phyloP scores from a whole-genome alignment of 2,888 invertebrate genomes.

The Harpagoxenus sublaevis region DNA sequence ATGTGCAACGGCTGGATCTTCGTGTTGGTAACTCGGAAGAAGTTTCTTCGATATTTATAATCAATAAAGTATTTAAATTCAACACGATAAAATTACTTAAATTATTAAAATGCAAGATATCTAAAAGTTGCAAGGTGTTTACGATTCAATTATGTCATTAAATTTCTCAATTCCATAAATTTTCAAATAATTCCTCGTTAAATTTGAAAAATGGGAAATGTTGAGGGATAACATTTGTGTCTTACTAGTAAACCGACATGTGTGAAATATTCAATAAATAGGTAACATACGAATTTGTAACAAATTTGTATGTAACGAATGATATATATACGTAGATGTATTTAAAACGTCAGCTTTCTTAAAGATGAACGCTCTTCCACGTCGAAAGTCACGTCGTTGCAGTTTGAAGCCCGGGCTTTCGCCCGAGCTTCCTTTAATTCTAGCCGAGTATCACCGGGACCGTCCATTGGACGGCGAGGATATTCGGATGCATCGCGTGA shows the following conservation, averaged over 20 bases:
- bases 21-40: neutral
- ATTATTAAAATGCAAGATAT: neutral
- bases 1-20: neutral
- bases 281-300: neutral
- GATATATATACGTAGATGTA: neutral
- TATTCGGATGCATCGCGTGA: conserved; percentile 81
- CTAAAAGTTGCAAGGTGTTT: neutral
- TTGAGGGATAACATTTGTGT: neutral
- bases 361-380: conserved; percentile 1
- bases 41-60: neutral
- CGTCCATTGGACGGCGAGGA: conserved; percentile 65
- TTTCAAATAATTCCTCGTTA: neutral
- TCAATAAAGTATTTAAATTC: neutral
- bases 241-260: neutral
- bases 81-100: neutral
- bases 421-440: neutral
- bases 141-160: neutral
- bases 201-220: neutral
- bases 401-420: neutral
- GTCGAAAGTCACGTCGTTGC: neutral
- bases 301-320: neutral
- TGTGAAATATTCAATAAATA: neutral
- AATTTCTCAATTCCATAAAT: neutral
- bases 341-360: neutral
- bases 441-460: conserved; percentile 13